phyloP scores from a whole-genome alignment of 2,888 invertebrate genomes.

The Callyntrura guangdongensis region DNA sequence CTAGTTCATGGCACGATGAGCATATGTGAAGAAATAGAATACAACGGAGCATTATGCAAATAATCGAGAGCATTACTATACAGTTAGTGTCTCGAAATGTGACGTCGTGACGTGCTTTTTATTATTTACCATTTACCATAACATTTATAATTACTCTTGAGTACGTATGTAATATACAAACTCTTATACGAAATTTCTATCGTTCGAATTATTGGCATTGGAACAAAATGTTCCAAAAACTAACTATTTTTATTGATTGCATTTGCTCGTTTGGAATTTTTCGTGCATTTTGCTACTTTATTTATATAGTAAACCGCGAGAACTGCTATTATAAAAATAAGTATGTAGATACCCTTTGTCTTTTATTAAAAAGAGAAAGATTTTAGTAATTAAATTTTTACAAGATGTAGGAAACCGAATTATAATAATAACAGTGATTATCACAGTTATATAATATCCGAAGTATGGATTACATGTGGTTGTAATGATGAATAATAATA shows the following conservation, averaged over 20 bases:
- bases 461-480: slow-evolving; percentile 65
- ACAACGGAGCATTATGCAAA: background rate
- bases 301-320: slow-evolving; percentile 21
- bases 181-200: slow-evolving; percentile 3
- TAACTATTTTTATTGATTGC: background rate
- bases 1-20: slow-evolving; percentile 5
- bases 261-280: slow-evolving; percentile 5
- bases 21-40: background rate
- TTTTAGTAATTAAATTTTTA: slow-evolving; percentile 35
- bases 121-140: background rate
- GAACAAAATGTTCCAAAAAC: background rate
- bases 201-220: background rate
- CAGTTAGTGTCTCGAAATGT: background rate
- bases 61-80: background rate
- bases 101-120: background rate
- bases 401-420: slow-evolving; percentile 75
- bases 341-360: slow-evolving; percentile 23
- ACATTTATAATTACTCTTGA: background rate
- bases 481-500: slow-evolving; percentile 78
- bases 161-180: background rate
- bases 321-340: background rate
- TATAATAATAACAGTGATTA: slow-evolving; percentile 61
- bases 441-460: slow-evolving; percentile 35
- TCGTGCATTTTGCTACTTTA: background rate
- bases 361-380: slow-evolving; percentile 21